Evolutionary conservation across 2,888 invertebrate genomes (phyloP), one percentile per base, ranked within the genome.

Genomic region (Prosopocoilus inquinatus): DNA sequence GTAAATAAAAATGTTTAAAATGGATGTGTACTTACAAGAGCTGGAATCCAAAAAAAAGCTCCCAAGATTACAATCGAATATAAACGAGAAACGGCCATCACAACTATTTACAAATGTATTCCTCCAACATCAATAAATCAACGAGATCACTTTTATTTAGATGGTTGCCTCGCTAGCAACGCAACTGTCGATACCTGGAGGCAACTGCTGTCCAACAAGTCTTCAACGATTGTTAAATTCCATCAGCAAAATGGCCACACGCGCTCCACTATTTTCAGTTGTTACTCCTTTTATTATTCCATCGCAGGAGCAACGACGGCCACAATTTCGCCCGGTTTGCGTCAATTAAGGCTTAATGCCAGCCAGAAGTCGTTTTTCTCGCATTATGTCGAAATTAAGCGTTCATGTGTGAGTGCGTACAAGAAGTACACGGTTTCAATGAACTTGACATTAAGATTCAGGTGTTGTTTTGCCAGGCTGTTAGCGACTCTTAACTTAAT

Each of bases 141-240:
- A 41, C 16, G 16, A 41, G 12, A 41, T 15, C 15, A 15, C 11
- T 41, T 41, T 41, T 15, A 41, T 41, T 16, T 16, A 16, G n/a
- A 15, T 41, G 3, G 20, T 41, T 16, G 9, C 12, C 12, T 16
- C 12, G 38, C 41, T 9, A 41, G 16, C 41, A 41, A 41, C 41
- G 16, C 41, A 41, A 41, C 15, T 41, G 15, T 15, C 41, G 41
- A 11, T 41, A 41, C 41, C 41, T 41, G 41, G 41, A 41, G 9
- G 41, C 15, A 11, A 41, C 41, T 41, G 41, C 12, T 41, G 41
- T 11, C 12, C 9, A 7, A 41, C 41, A 41, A 41, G 41, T 41
- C 41, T 41, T 41, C 38, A 41, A 41, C 41, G 41, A 41, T 41
- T 41, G 41, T 41, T 41, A 41, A 41, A 41, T 41, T 41, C 41